Conservation (phyloP, 1,140 invertebrate genomes). For the Drosophila prosaltans region DNA sequence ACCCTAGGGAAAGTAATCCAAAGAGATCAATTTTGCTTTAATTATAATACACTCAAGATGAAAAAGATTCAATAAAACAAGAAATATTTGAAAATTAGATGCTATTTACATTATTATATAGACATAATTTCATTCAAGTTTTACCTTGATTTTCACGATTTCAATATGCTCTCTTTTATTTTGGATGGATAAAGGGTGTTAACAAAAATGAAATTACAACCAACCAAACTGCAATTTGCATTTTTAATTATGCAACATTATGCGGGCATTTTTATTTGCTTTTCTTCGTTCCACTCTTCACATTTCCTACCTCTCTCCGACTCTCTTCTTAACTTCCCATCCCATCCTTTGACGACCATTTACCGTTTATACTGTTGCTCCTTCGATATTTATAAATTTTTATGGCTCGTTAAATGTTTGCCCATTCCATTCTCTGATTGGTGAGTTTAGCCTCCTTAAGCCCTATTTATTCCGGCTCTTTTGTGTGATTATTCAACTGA, state of each 20-base stretch:
- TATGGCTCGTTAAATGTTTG: conserved; percentile 70
- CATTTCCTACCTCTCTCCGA: neutral
- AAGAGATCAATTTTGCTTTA: too few species aligned
- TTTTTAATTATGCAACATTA: conserved; percentile 66
- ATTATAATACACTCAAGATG: too few species aligned
- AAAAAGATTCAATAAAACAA: too few species aligned
- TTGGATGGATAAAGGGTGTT: neutral
- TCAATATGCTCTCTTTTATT: neutral
- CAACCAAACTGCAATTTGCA: conserved; percentile 46
- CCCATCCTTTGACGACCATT: neutral
- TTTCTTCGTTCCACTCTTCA: neutral
- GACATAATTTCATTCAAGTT: neutral
- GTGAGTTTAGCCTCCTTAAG: conserved; percentile 23
- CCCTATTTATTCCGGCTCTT: conserved; percentile 34
- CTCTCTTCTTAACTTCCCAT: too few species aligned
- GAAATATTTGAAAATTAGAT: too few species aligned
- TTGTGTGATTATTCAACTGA: conserved; percentile 55
- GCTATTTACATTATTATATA: too few species aligned
- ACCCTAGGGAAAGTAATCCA: neutral
- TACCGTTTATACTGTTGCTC: neutral
- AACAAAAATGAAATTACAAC: conserved; percentile 4
- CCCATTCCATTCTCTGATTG: conserved; percentile 11
- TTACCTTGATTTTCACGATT: neutral
- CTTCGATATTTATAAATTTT: conserved; percentile 62
- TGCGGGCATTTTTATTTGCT: conserved; percentile 43